phyloP scores from a whole-genome alignment of 2,888 invertebrate genomes.

The Stenotaenia linearis region DNA sequence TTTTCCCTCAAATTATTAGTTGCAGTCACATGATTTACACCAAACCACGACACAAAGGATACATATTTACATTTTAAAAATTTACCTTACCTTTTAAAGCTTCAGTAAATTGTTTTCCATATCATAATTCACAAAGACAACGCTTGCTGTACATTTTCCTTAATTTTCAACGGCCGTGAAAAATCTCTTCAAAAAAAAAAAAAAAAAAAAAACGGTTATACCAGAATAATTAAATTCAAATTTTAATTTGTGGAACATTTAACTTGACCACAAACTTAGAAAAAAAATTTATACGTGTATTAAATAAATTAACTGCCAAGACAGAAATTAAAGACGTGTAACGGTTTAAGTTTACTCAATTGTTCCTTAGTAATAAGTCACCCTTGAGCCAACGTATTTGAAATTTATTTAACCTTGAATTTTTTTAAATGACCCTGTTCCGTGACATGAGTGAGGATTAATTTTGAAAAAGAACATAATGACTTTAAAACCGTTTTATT shows the following conservation, averaged over 20 bases:
- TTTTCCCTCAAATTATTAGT: too few species aligned
- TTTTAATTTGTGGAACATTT: background rate
- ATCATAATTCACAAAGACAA: background rate
- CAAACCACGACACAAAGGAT: too few species aligned
- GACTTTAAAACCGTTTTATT: background rate
- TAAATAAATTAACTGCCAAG: background rate
- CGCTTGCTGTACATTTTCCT: background rate
- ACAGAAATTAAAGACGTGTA: background rate
- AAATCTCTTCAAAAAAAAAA: background rate
- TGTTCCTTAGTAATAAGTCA: slow-evolving; percentile 17
- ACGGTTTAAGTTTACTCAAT: background rate
- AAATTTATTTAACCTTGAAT: background rate
- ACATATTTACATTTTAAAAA: too few species aligned
- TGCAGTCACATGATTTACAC: too few species aligned
- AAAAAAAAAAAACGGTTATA: background rate
- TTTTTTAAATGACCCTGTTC: background rate
- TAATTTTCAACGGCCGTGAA: background rate
- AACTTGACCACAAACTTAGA: background rate
- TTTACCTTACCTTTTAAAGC: background rate
- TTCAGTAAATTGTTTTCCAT: too few species aligned
- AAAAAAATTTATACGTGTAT: background rate
- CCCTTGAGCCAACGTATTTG: background rate
- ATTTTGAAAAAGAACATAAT: background rate
- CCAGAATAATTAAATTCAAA: background rate
- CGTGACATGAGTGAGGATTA: background rate